Percentiles rank a stretch among this genome's conserved stretches.
phyloP scores from a whole-genome alignment of 2,888 invertebrate genomes.

The Syritta pipiens region DNA sequence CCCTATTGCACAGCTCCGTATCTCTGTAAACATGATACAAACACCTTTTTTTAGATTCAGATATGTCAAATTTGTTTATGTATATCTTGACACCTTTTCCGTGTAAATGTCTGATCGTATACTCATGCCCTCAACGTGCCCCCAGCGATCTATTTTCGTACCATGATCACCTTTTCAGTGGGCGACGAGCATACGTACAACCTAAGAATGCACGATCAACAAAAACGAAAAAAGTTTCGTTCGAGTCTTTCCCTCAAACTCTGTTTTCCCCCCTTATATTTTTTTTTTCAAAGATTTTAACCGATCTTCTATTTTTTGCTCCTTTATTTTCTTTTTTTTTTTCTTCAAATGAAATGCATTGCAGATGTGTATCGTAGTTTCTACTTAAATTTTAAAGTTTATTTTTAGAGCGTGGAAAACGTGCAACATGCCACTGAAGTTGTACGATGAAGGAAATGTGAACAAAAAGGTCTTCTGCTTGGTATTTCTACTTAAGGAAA shows the following conservation, averaged over 20 bases:
- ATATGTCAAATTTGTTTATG: conserved; percentile 29
- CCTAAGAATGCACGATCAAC: conserved; percentile 12
- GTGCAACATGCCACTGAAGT: conserved; percentile 44
- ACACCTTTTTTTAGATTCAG: not conserved
- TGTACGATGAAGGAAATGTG: conserved; percentile 29
- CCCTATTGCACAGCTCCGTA: no score
- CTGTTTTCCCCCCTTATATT: not conserved
- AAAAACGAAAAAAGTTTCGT: not conserved
- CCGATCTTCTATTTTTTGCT: not conserved
- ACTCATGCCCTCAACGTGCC: not conserved
- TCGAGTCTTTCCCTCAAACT: not conserved
- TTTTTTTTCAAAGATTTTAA: not conserved
- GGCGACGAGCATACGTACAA: not conserved
- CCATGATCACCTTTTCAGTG: conserved; percentile 33
- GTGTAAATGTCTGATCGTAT: not conserved
- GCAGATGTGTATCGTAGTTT: conserved; percentile 51
- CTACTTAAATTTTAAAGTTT: conserved; percentile 30
- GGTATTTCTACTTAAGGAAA: conserved; percentile 31
- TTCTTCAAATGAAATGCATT: conserved; percentile 36
- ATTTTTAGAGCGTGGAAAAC: conserved; percentile 45
- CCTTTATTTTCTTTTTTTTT: not conserved
- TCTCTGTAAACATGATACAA: conserved; percentile 2
- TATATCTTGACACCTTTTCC: conserved; percentile 29
- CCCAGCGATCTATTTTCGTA: conserved; percentile 27
- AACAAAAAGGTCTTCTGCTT: conserved; percentile 12